Base-by-base conservation (phyloP, 2,113 vertebrate species). In the Oostethus manadensis region DNA sequence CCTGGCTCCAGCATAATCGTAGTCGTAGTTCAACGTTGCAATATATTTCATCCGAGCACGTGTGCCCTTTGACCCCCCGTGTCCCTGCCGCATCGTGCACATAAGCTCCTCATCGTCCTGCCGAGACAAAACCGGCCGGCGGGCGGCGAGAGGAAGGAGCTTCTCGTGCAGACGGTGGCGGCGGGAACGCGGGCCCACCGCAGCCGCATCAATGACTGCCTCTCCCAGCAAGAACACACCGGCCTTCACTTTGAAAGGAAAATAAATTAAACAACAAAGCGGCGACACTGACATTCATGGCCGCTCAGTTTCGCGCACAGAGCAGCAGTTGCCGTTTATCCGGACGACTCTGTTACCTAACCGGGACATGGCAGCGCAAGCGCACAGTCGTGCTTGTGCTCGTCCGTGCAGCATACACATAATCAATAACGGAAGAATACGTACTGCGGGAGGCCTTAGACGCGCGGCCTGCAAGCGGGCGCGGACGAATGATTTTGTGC, bases 251-350 rank as follows among this genome's bases (percentile, higher is more conserved):
- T 90, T 91, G 89, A 91, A 91, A 89, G 86, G 51, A 86, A 89
- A 87, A 91, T 91, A 89, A 91, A 91, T 91, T 90, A 91, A 91
- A 91, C 89, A 90, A 91, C 90, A 91, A 90, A 91, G 88, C 14
- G 82, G 62, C 62, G 77, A 83, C 80, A 80, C 65, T 91, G 90
- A 91, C 90, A 90, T 90, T 91, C 90, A 88, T 77, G 59, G 75
- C 70, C 84, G 85, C 83, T 86, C 83, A 88, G 82, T 77, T 85
- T 87, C 78, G 79, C 81, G 81, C 86, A 79, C 71, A 75, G 76
- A 83, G 85, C 84, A 85, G 81, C 80, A 58, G 73, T 67, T 72
- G 22, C 54, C 13, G 38, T 40, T 40, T 42, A 42, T 4, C 38
- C 38, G 11, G 14, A 42, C 38, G 60, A 68, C 73, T 74, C 29